Conservation (phyloP, 2,888 invertebrate species). For the Ectemnius continuus region DNA sequence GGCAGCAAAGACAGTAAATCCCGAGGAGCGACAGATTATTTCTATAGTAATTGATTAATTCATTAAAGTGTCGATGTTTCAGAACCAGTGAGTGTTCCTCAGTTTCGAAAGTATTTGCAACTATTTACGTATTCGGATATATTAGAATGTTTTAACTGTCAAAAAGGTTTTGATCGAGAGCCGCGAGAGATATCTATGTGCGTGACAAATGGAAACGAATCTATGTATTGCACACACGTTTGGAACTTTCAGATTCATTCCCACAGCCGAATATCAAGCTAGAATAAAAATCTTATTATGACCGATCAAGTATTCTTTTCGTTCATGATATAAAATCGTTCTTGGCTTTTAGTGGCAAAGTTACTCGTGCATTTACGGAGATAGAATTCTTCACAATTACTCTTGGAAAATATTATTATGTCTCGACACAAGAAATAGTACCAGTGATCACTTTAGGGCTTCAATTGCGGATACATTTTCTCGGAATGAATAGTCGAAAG, state of each 20-base stretch:
- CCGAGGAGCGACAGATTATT: constrained; percentile 19
- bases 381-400: constrained; percentile 14
- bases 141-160: too few relatives aligned
- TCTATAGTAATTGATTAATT: constrained; percentile 27
- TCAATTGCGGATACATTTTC: neutral
- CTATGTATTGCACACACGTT: constrained; percentile 44
- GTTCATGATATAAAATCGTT: constrained; percentile 31
- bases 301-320: constrained; percentile 27
- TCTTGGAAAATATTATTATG: constrained; percentile 12
- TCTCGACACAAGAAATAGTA: constrained; percentile 13
- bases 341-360: too few relatives aligned
- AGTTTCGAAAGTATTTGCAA: too few relatives aligned
- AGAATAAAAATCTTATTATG: constrained; percentile 30
- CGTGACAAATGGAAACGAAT: constrained; percentile 15
- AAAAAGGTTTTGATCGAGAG: too few relatives aligned
- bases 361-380: too few relatives aligned
- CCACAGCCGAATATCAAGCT: constrained; percentile 12
- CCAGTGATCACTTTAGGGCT: constrained; percentile 22
- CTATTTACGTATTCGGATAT: too few relatives aligned
- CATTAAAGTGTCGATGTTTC: constrained; percentile 30
- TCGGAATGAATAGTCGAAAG: constrained; percentile 14
- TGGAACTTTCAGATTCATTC: constrained; percentile 23
- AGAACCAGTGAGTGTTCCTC: constrained; percentile 19
- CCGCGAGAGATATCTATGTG: constrained; percentile 10
- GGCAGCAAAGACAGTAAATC: constrained; percentile 49